Evolutionary conservation across 2,888 invertebrate genomes (phyloP).

Genomic region (Deladenus siricidicola): DNA sequence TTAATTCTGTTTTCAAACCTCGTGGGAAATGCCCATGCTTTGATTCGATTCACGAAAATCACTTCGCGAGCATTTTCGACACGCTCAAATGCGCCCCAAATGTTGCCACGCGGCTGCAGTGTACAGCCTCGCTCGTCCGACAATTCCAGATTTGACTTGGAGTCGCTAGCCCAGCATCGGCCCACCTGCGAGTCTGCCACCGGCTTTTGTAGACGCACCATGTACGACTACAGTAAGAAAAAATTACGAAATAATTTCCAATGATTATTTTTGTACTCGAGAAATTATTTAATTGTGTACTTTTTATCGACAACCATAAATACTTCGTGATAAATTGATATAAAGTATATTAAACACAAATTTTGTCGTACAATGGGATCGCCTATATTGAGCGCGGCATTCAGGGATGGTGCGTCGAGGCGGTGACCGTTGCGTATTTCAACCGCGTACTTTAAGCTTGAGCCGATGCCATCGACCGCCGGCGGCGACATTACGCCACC

Average conservation of each 20-base stretch:
- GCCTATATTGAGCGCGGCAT: slow-evolving; percentile 47
- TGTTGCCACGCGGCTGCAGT: slow-evolving; percentile 44
- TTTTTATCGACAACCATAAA: not conserved
- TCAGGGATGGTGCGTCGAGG: slow-evolving; percentile 32
- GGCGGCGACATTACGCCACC: slow-evolving; percentile 26
- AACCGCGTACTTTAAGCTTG: slow-evolving; percentile 40
- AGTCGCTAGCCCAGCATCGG: slow-evolving; percentile 49
- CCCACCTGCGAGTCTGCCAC: slow-evolving; percentile 40
- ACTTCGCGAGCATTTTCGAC: slow-evolving; percentile 28
- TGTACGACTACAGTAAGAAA: slow-evolving; percentile 24
- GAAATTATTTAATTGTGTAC: not conserved
- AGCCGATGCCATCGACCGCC: slow-evolving; percentile 1
- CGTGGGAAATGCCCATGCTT: slow-evolving; percentile 52
- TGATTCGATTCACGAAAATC: slow-evolving; percentile 47
- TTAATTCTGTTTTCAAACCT: no score
- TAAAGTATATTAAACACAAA: not conserved
- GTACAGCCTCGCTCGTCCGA: slow-evolving; percentile 48
- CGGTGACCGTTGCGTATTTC: slow-evolving; percentile 45
- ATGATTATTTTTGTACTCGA: not conserved
- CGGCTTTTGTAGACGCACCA: slow-evolving; percentile 35
- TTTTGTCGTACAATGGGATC: slow-evolving; percentile 41
- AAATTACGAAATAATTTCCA: not conserved
- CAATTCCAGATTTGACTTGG: slow-evolving; percentile 43
- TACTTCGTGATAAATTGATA: not conserved
- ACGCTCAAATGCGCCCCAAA: slow-evolving; percentile 49